Conservation (phyloP, 2,888 invertebrate genomes). For the Cacoxenus indagator region DNA sequence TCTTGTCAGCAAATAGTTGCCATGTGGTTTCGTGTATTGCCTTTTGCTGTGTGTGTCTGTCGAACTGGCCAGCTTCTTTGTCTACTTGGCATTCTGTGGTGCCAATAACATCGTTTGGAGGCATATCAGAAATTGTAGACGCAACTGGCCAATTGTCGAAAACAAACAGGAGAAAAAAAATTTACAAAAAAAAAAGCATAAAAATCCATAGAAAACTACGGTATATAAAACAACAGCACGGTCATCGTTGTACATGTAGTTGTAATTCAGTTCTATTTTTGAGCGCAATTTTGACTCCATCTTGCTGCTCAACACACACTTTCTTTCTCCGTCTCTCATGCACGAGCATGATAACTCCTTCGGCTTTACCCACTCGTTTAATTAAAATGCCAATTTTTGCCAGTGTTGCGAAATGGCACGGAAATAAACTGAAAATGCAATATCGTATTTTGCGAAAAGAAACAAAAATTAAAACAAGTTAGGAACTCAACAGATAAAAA, state of each 20-base stretch:
- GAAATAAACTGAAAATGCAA: not conserved
- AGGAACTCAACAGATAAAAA: not conserved
- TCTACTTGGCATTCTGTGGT: constrained; percentile 2
- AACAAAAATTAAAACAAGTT: not conserved
- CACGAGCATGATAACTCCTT: not conserved
- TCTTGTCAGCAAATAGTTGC: not conserved
- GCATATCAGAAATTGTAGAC: not conserved
- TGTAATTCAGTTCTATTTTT: not conserved
- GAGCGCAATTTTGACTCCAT: not conserved
- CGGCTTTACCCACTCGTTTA: not conserved
- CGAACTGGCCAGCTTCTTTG: not conserved
- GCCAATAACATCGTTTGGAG: constrained; percentile 10
- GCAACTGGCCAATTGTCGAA: not conserved
- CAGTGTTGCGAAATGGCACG: constrained; percentile 17
- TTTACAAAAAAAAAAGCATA: not conserved
- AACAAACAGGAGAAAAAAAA: not conserved
- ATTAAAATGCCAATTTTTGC: constrained; percentile 13
- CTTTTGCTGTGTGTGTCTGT: not conserved
- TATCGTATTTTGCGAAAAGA: not conserved
- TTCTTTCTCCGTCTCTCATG: not conserved
- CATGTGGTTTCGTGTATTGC: constrained; percentile 1
- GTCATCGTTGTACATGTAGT: not conserved
- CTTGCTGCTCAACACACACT: not conserved
- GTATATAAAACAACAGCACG: not conserved
- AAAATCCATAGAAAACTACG: not conserved